Evolutionary conservation across 2,888 invertebrate species (phyloP), one percentile per base, ranked within the genome.

Genomic region (Nebria salina): DNA sequence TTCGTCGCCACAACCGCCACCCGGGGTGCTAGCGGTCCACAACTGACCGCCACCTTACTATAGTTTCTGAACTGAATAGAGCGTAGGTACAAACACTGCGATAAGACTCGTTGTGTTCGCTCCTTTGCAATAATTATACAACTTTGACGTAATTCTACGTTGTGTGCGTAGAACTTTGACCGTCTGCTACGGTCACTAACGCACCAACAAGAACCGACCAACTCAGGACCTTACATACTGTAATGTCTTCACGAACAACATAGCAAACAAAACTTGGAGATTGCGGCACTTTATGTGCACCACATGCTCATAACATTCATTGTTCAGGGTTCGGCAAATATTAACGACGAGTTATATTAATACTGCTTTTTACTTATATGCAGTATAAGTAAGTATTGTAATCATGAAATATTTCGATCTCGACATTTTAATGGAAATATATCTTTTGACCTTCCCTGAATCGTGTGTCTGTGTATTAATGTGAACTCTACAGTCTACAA

Each of bases 41-140:
- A 15, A 65, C 65, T 78, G 78, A 78, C 78, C 78, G 34, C 78
- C 72, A 72, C 25, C 78, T 25, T 70, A 15, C 26, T 25, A 66
- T 25, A 70, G 70, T 70, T 70, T 70, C 70, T 20, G 1, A 70
- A 70, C 25, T 34, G n/a, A 25, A 70, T 26, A 15, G 25, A 34
- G 26, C 70, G 70, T 70, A 11, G 34, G 70, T 70, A 34, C 20
- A 25, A 20, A 70, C 26, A 70, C 66, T 25, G 8, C 34, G 70
- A 25, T 34, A 20, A 11, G 70, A 20, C 25, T 70, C 25, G 25
- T 70, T 34, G 25, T 70, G 26, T 70, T 70, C 70, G 5, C 25
- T 70, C 26, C 15, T 25, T 26, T 70, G 70, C 70, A 54, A 54
- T 54, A 54, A 54, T 54, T 54, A 54, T 54, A 54, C 54, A 54